phyloP scores from a whole-genome alignment of 2,888 invertebrate species.

The Drosophila tanythrix region DNA sequence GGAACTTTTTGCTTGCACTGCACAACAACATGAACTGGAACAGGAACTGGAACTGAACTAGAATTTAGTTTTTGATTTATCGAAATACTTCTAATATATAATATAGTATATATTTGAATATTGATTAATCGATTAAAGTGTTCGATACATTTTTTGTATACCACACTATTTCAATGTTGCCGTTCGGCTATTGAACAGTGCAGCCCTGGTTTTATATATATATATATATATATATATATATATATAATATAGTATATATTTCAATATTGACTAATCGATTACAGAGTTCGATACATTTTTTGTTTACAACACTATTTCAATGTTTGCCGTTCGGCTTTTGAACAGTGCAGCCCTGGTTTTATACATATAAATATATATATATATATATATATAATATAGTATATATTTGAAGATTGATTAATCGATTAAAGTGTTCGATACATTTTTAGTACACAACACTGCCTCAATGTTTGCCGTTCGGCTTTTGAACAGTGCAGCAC shows the following conservation, averaged over 20 bases:
- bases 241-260: too few species aligned
- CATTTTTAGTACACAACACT: too few species aligned
- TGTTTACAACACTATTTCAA: background rate
- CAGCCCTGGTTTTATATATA: background rate
- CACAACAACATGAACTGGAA: background rate
- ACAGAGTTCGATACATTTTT: too few species aligned
- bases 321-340: background rate
- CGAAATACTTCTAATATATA: background rate
- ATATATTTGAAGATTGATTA: too few species aligned
- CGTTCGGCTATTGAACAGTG: background rate
- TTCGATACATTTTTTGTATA: background rate
- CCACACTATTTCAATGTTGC: background rate
- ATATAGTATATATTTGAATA: background rate
- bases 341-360: constrained; percentile 4
- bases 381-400: too few species aligned
- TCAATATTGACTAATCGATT: too few species aligned
- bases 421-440: too few species aligned
- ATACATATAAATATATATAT: too few species aligned
- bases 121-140: background rate
- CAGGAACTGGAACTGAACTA: constrained; percentile 4
- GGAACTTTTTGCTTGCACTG: background rate
- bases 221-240: too few species aligned
- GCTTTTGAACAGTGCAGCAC: background rate
- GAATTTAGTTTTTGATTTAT: background rate
- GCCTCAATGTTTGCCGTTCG: background rate